Evolutionary conservation across 2,797 vertebrate species (phyloP).

Genomic region (Geotrypetes seraphini): DNA sequence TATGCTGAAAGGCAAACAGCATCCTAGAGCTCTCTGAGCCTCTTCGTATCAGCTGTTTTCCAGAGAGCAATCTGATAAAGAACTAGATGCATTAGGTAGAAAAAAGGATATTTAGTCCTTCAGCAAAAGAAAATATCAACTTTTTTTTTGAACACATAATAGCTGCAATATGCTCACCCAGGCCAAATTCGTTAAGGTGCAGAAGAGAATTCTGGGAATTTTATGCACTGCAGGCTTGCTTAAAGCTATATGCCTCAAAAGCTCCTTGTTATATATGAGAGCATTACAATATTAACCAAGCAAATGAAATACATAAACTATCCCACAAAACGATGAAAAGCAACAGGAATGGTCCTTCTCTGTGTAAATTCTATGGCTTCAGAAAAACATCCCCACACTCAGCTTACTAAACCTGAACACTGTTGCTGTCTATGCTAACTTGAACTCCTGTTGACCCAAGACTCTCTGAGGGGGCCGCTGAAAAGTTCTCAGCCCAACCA

Average conservation of each 20-base stretch:
- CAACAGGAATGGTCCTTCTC: constrained; percentile 27
- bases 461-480: no score
- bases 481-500: no score
- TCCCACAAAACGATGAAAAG: constrained; percentile 38
- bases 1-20: constrained; percentile 65
- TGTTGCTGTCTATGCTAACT: constrained; percentile 38
- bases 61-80: constrained; percentile 74
- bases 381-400: constrained; percentile 52
- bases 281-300: constrained; percentile 53
- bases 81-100: constrained; percentile 60
- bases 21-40: constrained; percentile 66
- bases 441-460: constrained; percentile 39
- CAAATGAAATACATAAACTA: constrained; percentile 41
- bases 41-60: constrained; percentile 72
- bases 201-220: constrained; percentile 45
- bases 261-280: constrained; percentile 39
- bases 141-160: constrained; percentile 47
- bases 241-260: constrained; percentile 37
- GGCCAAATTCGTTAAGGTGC: constrained; percentile 47
- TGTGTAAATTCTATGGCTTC: constrained; percentile 36
- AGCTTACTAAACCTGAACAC: no score
- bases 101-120: constrained; percentile 48
- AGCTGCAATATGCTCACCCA: constrained; percentile 49
- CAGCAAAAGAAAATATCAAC: constrained; percentile 29
- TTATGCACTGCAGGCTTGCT: no score